phyloP scores from a whole-genome alignment of 2,888 invertebrate species.

The Eucera pruinosa region DNA sequence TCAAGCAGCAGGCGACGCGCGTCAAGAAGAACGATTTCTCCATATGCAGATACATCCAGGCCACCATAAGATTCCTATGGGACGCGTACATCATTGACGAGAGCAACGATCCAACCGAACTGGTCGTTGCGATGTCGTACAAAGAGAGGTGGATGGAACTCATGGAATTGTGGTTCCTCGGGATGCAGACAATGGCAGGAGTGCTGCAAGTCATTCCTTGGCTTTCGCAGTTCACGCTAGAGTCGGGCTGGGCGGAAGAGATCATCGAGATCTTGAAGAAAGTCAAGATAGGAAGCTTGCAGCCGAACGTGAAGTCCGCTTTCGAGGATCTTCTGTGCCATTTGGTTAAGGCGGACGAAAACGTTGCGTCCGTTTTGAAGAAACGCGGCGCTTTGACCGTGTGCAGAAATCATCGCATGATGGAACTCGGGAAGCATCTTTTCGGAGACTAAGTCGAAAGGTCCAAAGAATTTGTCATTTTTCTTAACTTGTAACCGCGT shows the following conservation, averaged over 20 bases:
- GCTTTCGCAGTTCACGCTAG: conserved; percentile 95
- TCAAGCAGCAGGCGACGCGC: conserved; percentile 93
- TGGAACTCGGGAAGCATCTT: conserved; percentile 94
- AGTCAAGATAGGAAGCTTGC: conserved; percentile 92
- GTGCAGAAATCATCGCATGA: conserved; percentile 94
- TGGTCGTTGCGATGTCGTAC: conserved; percentile 94
- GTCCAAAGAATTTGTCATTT: conserved; percentile 13
- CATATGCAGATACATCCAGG: conserved; percentile 94
- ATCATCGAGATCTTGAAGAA: conserved; percentile 92
- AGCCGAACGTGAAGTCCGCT: conserved; percentile 93
- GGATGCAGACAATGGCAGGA: conserved; percentile 96
- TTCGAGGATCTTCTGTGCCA: conserved; percentile 95
- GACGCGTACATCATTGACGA: conserved; percentile 96
- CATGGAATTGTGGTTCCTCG: conserved; percentile 96
- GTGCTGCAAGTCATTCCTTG: conserved; percentile 93
- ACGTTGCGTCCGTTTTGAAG: conserved; percentile 90
- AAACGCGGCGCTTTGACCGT: conserved; percentile 93
- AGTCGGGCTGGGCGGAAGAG: conserved; percentile 97
- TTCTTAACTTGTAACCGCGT: not conserved
- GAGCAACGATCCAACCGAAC: conserved; percentile 91
- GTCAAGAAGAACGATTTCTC: conserved; percentile 95
- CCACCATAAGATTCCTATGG: conserved; percentile 96
- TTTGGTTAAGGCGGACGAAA: conserved; percentile 92
- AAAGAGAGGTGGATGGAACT: conserved; percentile 96
- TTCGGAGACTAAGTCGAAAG: conserved; percentile 92